A percentile compares a stretch with the other conserved stretches of the same genome.
phyloP scores from a whole-genome alignment of 2,113 vertebrate genomes.

The Tor tambroides region DNA sequence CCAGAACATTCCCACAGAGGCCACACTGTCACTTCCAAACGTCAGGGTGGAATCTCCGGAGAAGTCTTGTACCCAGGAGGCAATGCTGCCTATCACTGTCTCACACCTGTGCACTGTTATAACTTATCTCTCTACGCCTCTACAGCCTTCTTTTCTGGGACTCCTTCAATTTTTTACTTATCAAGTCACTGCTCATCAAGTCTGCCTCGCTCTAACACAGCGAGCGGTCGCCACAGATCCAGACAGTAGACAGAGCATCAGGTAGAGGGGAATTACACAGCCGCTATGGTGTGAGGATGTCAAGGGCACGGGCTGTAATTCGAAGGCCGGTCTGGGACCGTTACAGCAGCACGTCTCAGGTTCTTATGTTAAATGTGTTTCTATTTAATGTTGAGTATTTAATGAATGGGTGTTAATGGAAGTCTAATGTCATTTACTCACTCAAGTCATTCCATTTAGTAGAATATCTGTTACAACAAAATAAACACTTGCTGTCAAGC shows the following conservation, averaged over 20 bases:
- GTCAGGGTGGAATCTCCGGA: conserved; percentile 40
- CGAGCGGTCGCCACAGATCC: conserved; percentile 18
- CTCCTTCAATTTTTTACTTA: conserved; percentile 59
- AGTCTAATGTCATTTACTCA: not conserved
- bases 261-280: conserved; percentile 41
- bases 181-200: conserved; percentile 51
- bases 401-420: not conserved
- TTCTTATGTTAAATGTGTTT: not conserved
- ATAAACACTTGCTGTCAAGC: not conserved
- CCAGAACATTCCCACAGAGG: conserved; percentile 45
- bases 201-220: conserved; percentile 29
- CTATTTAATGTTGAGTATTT: not conserved
- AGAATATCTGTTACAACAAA: not conserved
- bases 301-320: conserved; percentile 42
- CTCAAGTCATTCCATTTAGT: not conserved
- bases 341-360: not conserved
- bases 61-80: conserved; percentile 48
- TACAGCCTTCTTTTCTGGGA: conserved; percentile 50
- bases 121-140: conserved; percentile 59
- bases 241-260: conserved; percentile 35
- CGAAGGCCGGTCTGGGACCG: not conserved
- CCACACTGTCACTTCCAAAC: conserved; percentile 37
- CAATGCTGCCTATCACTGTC: conserved; percentile 60
- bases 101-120: conserved; percentile 59
- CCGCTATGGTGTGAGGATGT: not conserved